These are phyloP conservation scores for Dicrostonyx torquatus DNA, from an alignment of 2,797 vertebrate genomes.

Conservation along the genomic window DNA sequence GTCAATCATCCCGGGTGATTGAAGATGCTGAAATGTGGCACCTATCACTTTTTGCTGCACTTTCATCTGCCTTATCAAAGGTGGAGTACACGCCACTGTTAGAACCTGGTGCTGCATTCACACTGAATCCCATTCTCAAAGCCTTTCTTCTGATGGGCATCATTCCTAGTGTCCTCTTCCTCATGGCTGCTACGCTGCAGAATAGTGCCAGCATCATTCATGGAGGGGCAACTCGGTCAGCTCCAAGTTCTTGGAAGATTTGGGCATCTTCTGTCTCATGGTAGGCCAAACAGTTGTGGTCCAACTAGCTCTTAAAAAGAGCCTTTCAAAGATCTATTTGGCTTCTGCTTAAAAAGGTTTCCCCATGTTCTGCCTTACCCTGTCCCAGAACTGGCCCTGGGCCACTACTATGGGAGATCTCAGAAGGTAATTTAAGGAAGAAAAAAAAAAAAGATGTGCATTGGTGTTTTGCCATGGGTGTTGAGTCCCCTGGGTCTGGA, in stretches of 20 bases:
- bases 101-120: not conserved
- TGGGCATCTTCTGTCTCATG: not conserved
- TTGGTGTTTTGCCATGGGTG: not conserved
- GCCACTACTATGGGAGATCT: not conserved
- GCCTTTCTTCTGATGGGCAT: not conserved
- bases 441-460: not conserved
- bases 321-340: conserved; percentile 16
- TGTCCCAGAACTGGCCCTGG: not conserved
- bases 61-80: not conserved
- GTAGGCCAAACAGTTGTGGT: conserved; percentile 28
- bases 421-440: not conserved
- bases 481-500: not conserved
- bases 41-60: not conserved
- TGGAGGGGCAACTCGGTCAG: not conserved
- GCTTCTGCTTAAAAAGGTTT: not conserved
- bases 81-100: not conserved
- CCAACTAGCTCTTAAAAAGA: not conserved
- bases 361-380: not conserved
- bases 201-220: not conserved
- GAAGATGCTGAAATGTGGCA: not conserved
- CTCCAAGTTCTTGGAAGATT: not conserved
- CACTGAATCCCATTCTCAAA: not conserved
- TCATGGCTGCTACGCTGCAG: not conserved
- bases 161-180: not conserved
- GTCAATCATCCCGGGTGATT: not conserved